phyloP scores from a whole-genome alignment of 2,888 invertebrate species.

The Catocala fraxini region DNA sequence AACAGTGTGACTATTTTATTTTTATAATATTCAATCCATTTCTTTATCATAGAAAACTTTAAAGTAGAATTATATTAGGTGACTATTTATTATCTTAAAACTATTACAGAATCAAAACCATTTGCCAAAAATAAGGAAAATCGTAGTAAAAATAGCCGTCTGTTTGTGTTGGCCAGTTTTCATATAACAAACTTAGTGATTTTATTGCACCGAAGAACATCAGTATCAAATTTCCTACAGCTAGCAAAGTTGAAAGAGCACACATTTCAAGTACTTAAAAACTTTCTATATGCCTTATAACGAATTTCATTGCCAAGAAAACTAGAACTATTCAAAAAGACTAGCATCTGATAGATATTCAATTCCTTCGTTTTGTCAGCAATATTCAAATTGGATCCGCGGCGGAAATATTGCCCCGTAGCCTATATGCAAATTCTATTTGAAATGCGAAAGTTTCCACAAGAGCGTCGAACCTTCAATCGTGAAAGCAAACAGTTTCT shows the following conservation, averaged over 20 bases:
- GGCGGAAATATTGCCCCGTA: slow-evolving; percentile 81
- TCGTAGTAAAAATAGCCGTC: not conserved
- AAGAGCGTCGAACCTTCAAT: slow-evolving; percentile 79
- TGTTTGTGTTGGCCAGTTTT: not conserved
- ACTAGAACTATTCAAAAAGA: slow-evolving; percentile 38
- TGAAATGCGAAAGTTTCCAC: slow-evolving; percentile 80
- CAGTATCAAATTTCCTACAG: slow-evolving; percentile 24
- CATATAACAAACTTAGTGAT: not conserved
- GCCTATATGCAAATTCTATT: slow-evolving; percentile 83
- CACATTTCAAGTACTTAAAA: slow-evolving; percentile 28
- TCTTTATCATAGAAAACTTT: no score
- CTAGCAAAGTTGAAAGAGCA: slow-evolving; percentile 27
- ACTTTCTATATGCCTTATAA: slow-evolving; percentile 38
- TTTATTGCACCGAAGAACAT: slow-evolving; percentile 35
- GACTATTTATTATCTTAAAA: no score
- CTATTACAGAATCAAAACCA: no score
- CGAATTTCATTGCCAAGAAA: slow-evolving; percentile 40
- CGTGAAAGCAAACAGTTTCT: slow-evolving; percentile 82
- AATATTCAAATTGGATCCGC: slow-evolving; percentile 77
- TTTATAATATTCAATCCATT: no score
- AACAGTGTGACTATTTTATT: no score
- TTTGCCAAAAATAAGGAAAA: not conserved
- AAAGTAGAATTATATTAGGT: no score
- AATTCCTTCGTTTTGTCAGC: slow-evolving; percentile 72
- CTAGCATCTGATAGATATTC: slow-evolving; percentile 58